Percentiles rank a stretch among this genome's conserved stretches.
phyloP scores from a whole-genome alignment of 92 coral and sea anemone genomes.

The Siderastrea siderea region DNA sequence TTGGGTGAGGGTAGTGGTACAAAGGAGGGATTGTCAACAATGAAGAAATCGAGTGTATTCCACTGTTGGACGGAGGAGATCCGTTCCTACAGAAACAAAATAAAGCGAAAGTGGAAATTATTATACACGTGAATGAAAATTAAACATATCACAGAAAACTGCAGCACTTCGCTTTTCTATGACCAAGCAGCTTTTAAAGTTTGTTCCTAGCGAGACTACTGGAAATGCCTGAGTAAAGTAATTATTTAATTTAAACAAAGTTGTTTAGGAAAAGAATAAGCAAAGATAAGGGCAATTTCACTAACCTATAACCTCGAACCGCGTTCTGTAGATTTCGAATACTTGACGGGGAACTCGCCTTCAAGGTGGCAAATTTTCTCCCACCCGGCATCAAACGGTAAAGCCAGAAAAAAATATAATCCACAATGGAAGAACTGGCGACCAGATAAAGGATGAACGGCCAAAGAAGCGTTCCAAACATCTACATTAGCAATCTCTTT shows the following conservation, averaged over 20 bases:
- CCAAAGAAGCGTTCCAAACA: conserved; percentile 79
- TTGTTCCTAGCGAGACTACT: not conserved
- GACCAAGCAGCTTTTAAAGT: too few relatives aligned
- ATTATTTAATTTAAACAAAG: not conserved
- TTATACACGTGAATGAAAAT: not conserved
- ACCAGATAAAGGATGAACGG: conserved; percentile 71
- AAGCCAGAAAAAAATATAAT: conserved; percentile 72
- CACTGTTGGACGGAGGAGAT: conserved; percentile 68
- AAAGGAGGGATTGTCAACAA: conserved; percentile 82
- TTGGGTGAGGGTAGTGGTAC: conserved; percentile 88
- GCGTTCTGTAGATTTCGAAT: conserved; percentile 71
- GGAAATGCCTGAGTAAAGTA: not conserved
- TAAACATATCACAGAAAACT: too few relatives aligned
- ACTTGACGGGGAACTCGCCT: conserved; percentile 81
- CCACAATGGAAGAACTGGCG: conserved; percentile 76
- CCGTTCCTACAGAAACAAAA: conserved; percentile 77
- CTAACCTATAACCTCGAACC: conserved; percentile 76
- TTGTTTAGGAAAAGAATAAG: not conserved
- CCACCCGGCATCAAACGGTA: conserved; percentile 99
- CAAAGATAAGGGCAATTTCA: not conserved
- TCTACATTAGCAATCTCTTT: conserved; percentile 66
- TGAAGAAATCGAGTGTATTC: conserved; percentile 82
- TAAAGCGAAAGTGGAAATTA: conserved; percentile 39
- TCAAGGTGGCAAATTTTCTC: conserved; percentile 86
- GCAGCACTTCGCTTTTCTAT: too few relatives aligned